Evolutionary conservation across 2,797 vertebrate species (phyloP), one percentile per base, ranked within the genome.

Genomic region (Alauda arvensis): DNA sequence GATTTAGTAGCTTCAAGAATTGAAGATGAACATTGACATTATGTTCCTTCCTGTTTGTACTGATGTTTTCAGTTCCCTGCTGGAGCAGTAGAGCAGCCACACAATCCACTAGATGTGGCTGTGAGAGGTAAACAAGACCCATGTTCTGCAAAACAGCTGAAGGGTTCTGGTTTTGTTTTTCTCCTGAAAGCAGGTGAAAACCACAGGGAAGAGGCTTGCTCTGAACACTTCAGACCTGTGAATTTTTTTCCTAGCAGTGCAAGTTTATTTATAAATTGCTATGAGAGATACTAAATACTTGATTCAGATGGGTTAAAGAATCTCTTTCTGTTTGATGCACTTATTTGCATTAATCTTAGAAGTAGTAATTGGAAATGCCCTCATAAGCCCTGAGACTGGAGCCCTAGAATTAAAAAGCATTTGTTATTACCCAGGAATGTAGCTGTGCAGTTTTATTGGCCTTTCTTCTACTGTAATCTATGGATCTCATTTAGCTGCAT

Each of bases 401-500:
- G 59, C 62, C 46, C 48, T 78, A 77, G 70, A 76, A 88, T 89
- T 85, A 81, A 82, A 89, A 89, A 70, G 46, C 68, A 77, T 87
- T 88, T 4, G 6, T 92, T 87, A 93, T 51, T 88, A 60, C 57
- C 53, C 67, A 74, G 48, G 53, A 90, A 86, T 14, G 77, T 43
- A 61, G 69, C 88, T 77, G 19, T 80, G 83, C 76, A n/a, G 78
- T 89, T 93, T 93, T 93, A 95, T 85, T 90, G 85, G 88, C 85
- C 84, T 92, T 92, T 92, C 85, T 89, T 75, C 51, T 85, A 57
- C 90, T 91, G 76, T 87, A 94, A 93, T 94, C 88, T 91, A 75
- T 12, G 29, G 91, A 92, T 90, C 91, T 91, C 88, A 92, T 95
- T 94, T 93, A 95, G 90, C 93, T 86, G 61, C 81, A 77, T 77